Conservation (phyloP, 2,113 vertebrate species). For the Apteryx owenii region DNA sequence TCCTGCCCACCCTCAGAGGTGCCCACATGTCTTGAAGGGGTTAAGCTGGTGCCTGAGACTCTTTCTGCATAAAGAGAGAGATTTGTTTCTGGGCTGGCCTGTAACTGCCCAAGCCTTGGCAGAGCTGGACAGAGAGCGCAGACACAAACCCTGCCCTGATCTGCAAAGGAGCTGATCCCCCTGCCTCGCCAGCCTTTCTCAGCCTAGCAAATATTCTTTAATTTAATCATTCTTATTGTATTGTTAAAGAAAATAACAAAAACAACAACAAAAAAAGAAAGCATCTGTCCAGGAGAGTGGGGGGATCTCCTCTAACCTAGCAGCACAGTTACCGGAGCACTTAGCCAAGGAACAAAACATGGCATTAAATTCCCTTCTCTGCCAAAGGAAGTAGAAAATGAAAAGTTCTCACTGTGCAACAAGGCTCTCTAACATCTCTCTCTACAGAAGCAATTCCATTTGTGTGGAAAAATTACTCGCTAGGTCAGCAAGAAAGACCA, state of each 20-base stretch:
- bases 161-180: not conserved
- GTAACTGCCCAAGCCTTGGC: not conserved
- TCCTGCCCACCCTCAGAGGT: not conserved
- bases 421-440: not conserved
- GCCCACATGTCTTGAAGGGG: not conserved
- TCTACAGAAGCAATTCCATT: not conserved
- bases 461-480: not conserved
- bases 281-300: not conserved
- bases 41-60: not conserved
- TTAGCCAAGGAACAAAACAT: not conserved
- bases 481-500: not conserved
- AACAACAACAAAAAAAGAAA: not conserved
- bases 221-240: not conserved
- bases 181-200: slow-evolving; percentile 12
- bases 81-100: not conserved
- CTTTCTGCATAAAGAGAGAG: not conserved
- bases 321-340: not conserved
- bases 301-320: not conserved
- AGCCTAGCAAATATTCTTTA: not conserved
- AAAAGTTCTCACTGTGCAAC: not conserved
- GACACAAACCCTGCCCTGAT: not conserved
- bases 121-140: not conserved
- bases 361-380: not conserved
- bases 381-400: not conserved
- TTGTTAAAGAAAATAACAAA: not conserved